Conservation (phyloP, 2,888 invertebrate species). For the Chymomyza procnemis region DNA sequence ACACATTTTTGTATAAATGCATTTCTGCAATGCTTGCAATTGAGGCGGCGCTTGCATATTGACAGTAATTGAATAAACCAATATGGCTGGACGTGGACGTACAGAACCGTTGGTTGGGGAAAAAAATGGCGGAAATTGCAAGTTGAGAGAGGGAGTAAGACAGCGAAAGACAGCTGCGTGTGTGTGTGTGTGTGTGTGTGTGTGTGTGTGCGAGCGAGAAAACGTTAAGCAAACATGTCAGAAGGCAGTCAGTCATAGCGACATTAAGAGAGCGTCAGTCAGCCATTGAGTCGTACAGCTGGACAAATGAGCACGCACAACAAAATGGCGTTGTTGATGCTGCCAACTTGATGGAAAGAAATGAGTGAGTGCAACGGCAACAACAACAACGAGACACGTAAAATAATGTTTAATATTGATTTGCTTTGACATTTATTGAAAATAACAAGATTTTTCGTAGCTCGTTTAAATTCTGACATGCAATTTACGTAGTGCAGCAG, state of each 20-base stretch:
- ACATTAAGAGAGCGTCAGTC: not conserved
- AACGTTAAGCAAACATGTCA: constrained; percentile 33
- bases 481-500: not conserved
- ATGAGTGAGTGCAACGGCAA: not conserved
- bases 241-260: constrained; percentile 4
- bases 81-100: constrained; percentile 38
- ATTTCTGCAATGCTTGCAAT: constrained; percentile 27
- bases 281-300: not conserved
- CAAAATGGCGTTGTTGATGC: constrained; percentile 3
- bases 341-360: constrained; percentile 3
- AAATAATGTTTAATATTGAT: constrained; percentile 1
- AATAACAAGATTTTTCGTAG: constrained; percentile 23
- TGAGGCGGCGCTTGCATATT: constrained; percentile 35
- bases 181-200: not conserved
- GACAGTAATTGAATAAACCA: constrained; percentile 61
- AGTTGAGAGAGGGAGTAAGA: constrained; percentile 18
- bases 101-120: constrained; percentile 24
- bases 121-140: not conserved
- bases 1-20: not conserved
- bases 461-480: constrained; percentile 52
- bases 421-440: constrained; percentile 51
- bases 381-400: not conserved
- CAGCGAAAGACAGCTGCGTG: not conserved
- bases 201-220: not conserved
- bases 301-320: constrained; percentile 14